A percentile compares a stretch with the other conserved stretches of the same genome.
Conservation (phyloP, 2,888 invertebrate species). For the Cyrtodaria siliqua region DNA sequence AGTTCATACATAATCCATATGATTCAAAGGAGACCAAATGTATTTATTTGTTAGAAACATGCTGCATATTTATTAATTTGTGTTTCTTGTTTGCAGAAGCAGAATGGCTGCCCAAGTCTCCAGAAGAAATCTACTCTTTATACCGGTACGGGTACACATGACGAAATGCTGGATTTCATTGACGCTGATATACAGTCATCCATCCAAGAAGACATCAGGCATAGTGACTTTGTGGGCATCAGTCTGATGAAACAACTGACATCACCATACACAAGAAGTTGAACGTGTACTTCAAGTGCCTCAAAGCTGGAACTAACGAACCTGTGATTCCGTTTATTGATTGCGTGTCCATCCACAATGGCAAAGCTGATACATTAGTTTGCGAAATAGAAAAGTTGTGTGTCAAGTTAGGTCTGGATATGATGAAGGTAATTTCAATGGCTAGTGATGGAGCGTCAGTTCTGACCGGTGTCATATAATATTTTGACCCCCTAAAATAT, state of each 20-base stretch:
- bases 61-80: neutral
- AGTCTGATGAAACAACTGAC: conserved; percentile 47
- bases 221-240: conserved; percentile 36
- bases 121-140: conserved; percentile 27
- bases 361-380: conserved; percentile 44
- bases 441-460: conserved; percentile 51
- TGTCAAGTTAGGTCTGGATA: conserved; percentile 18
- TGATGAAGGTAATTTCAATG: conserved; percentile 36
- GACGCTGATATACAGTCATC: conserved; percentile 13
- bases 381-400: conserved; percentile 27
- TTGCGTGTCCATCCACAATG: conserved; percentile 29
- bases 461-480: too few species aligned
- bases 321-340: conserved; percentile 42
- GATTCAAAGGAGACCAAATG: too few species aligned
- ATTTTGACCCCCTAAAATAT: too few species aligned
- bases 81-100: conserved; percentile 4
- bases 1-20: too few species aligned
- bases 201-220: conserved; percentile 17
- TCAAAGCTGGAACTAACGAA: conserved; percentile 18
- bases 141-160: conserved; percentile 18
- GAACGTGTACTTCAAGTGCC: conserved; percentile 38
- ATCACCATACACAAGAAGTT: conserved; percentile 53
- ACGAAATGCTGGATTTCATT: conserved; percentile 42
- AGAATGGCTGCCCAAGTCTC: conserved; percentile 31
- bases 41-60: too few species aligned